phyloP scores from a whole-genome alignment of 2,797 vertebrate genomes.

The Acestrorhynchus altus region DNA sequence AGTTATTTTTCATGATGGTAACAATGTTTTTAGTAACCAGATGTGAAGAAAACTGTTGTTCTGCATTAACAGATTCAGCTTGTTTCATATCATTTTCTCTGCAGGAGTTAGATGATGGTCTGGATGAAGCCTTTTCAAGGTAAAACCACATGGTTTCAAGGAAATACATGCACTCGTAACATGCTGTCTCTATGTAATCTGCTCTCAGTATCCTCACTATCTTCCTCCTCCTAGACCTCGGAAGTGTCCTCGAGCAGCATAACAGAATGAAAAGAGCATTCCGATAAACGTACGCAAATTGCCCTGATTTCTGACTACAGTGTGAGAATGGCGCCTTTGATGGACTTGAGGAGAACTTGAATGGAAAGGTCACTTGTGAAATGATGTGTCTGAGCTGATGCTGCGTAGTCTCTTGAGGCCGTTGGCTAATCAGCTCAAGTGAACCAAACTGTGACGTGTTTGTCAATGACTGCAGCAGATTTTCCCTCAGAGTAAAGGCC shows the following conservation, averaged over 20 bases:
- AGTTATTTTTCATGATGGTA: background rate
- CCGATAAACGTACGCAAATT: background rate
- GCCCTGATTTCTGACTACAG: background rate
- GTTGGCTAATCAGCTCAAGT: conserved; percentile 8
- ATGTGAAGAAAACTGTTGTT: too few species aligned
- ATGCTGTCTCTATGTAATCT: conserved; percentile 14
- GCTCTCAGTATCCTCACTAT: conserved; percentile 12
- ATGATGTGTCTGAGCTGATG: background rate
- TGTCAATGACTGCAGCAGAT: background rate
- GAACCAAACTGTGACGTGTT: background rate
- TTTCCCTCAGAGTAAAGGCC: background rate
- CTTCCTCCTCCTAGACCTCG: background rate
- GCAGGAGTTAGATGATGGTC: conserved; percentile 88
- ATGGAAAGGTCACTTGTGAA: conserved; percentile 14
- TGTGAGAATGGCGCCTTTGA: background rate
- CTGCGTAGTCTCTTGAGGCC: background rate
- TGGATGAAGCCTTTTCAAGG: conserved; percentile 97
- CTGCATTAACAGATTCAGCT: background rate
- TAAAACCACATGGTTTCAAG: conserved; percentile 61
- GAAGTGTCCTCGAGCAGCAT: conserved; percentile 21
- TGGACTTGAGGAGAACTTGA: background rate
- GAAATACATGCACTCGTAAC: conserved; percentile 26
- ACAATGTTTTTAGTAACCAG: background rate
- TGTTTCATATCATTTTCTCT: conserved; percentile 53
- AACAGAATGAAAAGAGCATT: conserved; percentile 9